These are phyloP conservation scores for Drosophila acutilabella DNA, from an alignment of 2,888 invertebrate species.

Conservation along the genomic window DNA sequence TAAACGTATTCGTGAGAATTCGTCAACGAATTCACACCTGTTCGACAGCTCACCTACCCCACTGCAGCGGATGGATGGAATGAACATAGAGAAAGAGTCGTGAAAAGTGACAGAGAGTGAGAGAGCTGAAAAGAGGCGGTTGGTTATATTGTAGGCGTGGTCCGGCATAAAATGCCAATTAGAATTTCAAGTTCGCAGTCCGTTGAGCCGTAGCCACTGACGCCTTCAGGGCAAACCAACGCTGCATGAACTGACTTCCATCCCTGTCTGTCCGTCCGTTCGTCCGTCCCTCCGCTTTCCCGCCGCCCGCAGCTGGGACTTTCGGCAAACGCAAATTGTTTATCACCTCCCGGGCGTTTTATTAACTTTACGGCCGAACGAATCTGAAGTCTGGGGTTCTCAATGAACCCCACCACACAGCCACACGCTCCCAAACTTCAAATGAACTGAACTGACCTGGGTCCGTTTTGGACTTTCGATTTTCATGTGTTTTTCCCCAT, in stretches of 20 bases:
- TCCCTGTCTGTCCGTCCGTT: neutral
- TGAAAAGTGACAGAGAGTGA: neutral
- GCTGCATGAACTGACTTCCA: constrained; percentile 1
- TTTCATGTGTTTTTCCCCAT: constrained; percentile 47
- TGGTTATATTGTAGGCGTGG: constrained; percentile 42
- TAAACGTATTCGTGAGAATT: constrained; percentile 84
- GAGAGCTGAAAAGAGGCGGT: neutral
- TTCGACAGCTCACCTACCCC: constrained; percentile 29
- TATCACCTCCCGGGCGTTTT: constrained; percentile 70
- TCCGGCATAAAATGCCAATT: constrained; percentile 72
- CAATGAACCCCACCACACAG: neutral
- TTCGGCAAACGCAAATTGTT: constrained; percentile 70
- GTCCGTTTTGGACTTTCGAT: constrained; percentile 53
- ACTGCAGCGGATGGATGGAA: neutral
- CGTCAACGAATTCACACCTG: constrained; percentile 83
- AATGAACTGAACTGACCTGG: constrained; percentile 19
- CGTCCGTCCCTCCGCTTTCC: too few relatives aligned
- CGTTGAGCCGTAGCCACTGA: constrained; percentile 20
- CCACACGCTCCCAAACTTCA: neutral
- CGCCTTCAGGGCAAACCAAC: constrained; percentile 13
- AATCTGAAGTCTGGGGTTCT: constrained; percentile 9
- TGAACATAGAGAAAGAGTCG: neutral
- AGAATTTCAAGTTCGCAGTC: constrained; percentile 75
- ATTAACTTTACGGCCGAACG: constrained; percentile 75
- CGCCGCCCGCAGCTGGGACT: constrained; percentile 19